phyloP scores from a whole-genome alignment of 2,888 invertebrate genomes.

The Euplexia lucipara region DNA sequence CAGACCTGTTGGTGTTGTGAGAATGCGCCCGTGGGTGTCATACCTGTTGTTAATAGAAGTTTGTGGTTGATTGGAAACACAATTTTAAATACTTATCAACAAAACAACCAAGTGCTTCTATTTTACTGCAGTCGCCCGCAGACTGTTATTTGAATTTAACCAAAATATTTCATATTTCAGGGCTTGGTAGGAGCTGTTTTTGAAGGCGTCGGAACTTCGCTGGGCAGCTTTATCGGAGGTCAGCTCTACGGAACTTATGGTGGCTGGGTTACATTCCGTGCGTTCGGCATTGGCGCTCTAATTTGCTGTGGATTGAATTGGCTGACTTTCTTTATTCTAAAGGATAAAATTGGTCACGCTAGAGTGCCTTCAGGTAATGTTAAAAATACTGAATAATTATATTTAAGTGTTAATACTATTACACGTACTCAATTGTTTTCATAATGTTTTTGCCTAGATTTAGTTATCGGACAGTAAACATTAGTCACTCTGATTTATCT shows the following conservation, averaged over 20 bases:
- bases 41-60: too few relatives aligned
- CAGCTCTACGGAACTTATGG: slow-evolving; percentile 92
- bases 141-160: background rate
- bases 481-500: background rate
- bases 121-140: background rate
- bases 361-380: slow-evolving; percentile 80
- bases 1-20: too few relatives aligned
- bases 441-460: background rate
- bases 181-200: slow-evolving; percentile 96
- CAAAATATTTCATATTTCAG: slow-evolving; percentile 79
- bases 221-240: slow-evolving; percentile 95
- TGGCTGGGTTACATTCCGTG: slow-evolving; percentile 93
- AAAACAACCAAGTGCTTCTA: background rate
- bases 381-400: slow-evolving; percentile 47
- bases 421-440: slow-evolving; percentile 3
- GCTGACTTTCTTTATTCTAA: slow-evolving; percentile 84
- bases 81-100: background rate
- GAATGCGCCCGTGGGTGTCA: too few relatives aligned
- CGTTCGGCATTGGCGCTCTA: slow-evolving; percentile 93
- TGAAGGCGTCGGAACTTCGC: slow-evolving; percentile 96
- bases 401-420: slow-evolving; percentile 5
- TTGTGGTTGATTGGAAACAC: background rate
- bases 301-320: slow-evolving; percentile 91
- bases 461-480: background rate
- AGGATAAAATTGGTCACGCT: slow-evolving; percentile 68